Base-by-base conservation (phyloP, 2,888 invertebrate species). In the Tiliacea citrago region DNA sequence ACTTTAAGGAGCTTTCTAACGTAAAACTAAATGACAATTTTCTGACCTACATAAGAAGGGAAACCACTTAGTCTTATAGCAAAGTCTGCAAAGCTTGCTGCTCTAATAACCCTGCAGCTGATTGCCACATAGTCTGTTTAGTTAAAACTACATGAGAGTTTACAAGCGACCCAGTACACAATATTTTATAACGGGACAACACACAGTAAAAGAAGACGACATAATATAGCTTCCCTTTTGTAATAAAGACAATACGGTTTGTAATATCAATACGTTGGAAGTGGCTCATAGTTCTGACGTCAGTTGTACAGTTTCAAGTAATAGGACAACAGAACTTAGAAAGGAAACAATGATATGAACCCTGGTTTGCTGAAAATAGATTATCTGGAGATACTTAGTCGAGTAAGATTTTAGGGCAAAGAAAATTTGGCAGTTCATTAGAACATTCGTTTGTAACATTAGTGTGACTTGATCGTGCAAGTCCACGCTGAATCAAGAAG, bases 241-340 rank as follows among this genome's bases (percentile, higher is more conserved):
- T 80, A 49, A 68, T 71, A 71, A 81, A 72, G 72, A 77, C 82
- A 81, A 80, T 70, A 67, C 42, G 45, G 42, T 53, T 42, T 55
- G 63, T 45, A 69, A 67, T 49, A 71, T 71, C 21, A 53, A 66
- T 45, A 66, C 24, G 45, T 62, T 69, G 35, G 29, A 39, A 69
- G 29, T 61, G 47, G 45, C 62, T 66, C 47, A n/a, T 58, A 72
- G 5, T 16, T 68, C 21, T 72, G 58, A 57, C 45, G 51, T 58
- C 24, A 42, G 13, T 35, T 13, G 51, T 45, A 68, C 55, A 63
- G 60, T 60, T 78, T 51, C 49, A 47, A 51, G 24, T 51, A 63
- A 49, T 45, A 42, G 21, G 10, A 16, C 18, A 47, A 47, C 21
- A 57, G 16, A 35, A n/a, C 18, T n/a, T n/a, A 16, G n/a, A 62